Percentiles rank a stretch among this genome's conserved stretches.
These are phyloP conservation scores for Sturnira hondurensis DNA, from an alignment of 2,113 vertebrate genomes.

Conservation along the genomic window DNA sequence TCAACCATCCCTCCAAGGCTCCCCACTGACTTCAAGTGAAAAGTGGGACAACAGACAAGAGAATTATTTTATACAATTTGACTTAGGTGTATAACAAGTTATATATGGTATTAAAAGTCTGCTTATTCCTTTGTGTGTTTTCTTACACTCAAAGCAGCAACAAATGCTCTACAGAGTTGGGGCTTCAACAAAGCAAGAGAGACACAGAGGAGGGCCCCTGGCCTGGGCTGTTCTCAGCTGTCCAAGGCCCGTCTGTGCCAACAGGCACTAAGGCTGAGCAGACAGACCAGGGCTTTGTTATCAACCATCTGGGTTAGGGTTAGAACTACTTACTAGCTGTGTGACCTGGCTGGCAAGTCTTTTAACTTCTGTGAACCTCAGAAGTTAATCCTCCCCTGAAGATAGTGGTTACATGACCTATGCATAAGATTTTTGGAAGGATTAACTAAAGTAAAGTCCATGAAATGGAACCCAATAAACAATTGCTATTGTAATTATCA, in stretches of 20 bases:
- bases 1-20: background rate
- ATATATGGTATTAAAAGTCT: background rate
- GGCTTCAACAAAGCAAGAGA: background rate
- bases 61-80: background rate
- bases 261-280: background rate
- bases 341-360: background rate
- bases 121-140: background rate
- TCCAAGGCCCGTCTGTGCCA: background rate
- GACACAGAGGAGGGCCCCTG: background rate
- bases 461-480: constrained; percentile 2
- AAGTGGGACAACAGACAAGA: background rate
- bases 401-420: background rate
- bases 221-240: background rate
- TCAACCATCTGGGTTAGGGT: background rate
- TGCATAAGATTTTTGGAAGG: background rate
- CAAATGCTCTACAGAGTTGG: background rate
- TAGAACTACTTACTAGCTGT: background rate
- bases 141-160: background rate
- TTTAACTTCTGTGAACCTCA: background rate
- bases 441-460: constrained; percentile 9
- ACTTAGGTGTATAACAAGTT: background rate
- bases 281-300: background rate
- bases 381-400: constrained; percentile 18
- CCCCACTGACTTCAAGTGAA: background rate
- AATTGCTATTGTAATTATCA: constrained; percentile 47